Percentiles rank a stretch among this genome's conserved stretches.
Conservation (phyloP, 2,113 vertebrate species). For the Puma concolor region DNA sequence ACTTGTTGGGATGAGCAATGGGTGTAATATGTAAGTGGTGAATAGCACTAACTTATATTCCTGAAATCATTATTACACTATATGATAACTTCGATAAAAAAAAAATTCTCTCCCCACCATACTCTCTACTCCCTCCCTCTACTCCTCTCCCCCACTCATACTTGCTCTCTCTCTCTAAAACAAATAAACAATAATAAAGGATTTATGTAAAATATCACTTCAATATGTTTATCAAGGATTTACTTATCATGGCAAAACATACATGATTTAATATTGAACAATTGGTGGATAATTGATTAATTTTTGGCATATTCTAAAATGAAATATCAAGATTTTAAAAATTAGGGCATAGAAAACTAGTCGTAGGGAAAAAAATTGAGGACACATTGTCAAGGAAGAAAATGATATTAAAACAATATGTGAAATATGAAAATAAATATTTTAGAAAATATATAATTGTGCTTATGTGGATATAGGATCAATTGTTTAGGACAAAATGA, state of each 20-base stretch:
- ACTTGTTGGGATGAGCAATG: too few relatives aligned
- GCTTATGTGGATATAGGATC: not conserved
- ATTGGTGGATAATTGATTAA: not conserved
- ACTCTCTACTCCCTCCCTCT: too few relatives aligned
- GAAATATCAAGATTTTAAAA: conserved; percentile 31
- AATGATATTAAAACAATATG: not conserved
- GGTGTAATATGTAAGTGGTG: too few relatives aligned
- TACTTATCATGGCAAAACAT: not conserved
- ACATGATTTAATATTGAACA: not conserved
- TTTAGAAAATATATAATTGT: not conserved
- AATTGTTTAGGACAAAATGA: not conserved
- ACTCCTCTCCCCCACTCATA: too few relatives aligned
- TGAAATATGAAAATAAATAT: not conserved
- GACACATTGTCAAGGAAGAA: not conserved
- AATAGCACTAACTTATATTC: too few relatives aligned
- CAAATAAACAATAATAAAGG: not conserved
- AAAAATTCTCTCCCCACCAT: too few relatives aligned
- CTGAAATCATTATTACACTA: too few relatives aligned
- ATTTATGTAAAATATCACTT: not conserved
- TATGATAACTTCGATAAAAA: too few relatives aligned
- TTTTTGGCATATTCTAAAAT: not conserved
- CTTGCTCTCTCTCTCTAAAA: too few relatives aligned
- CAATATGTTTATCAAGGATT: not conserved
- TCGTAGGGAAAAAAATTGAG: not conserved
- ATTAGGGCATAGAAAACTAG: not conserved